Conservation (phyloP, 2,797 vertebrate species). For the Semaprochilodus insignis region DNA sequence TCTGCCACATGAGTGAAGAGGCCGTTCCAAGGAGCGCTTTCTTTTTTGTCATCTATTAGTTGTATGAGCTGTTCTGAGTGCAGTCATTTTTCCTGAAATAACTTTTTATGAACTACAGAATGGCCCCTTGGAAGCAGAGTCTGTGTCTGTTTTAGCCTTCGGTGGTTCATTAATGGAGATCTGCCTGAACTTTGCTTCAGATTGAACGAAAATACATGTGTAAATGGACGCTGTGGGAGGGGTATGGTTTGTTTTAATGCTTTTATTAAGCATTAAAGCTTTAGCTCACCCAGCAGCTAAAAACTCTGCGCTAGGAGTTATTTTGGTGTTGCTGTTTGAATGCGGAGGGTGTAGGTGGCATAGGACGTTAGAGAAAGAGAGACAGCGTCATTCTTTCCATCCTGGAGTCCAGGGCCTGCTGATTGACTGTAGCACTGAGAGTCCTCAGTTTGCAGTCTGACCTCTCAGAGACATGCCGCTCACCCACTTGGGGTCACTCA, state of each 20-base stretch:
- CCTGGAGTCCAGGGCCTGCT: slow-evolving; percentile 58
- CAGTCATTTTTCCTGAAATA: slow-evolving; percentile 40
- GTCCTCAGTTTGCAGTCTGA: slow-evolving; percentile 43
- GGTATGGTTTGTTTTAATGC: slow-evolving; percentile 63
- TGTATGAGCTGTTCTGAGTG: slow-evolving; percentile 46
- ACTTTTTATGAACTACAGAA: slow-evolving; percentile 43
- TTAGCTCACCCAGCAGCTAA: slow-evolving; percentile 68
- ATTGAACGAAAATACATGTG: slow-evolving; percentile 28
- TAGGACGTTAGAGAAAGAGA: slow-evolving; percentile 29
- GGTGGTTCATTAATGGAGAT: slow-evolving; percentile 48
- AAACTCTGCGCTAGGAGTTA: slow-evolving; percentile 50
- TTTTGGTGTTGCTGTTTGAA: slow-evolving; percentile 32
- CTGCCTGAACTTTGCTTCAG: slow-evolving; percentile 50
- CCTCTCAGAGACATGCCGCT: slow-evolving; percentile 37
- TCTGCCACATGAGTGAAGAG: slow-evolving; percentile 13
- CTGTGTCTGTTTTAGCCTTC: slow-evolving; percentile 45
- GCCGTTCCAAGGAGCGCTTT: slow-evolving; percentile 7
- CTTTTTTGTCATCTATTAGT: slow-evolving; percentile 38
- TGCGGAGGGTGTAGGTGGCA: slow-evolving; percentile 49
- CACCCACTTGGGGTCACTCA: not conserved
- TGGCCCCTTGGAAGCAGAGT: slow-evolving; percentile 46
- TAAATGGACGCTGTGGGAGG: slow-evolving; percentile 46
- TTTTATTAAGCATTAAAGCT: slow-evolving; percentile 73
- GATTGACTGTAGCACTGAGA: slow-evolving; percentile 64
- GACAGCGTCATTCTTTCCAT: slow-evolving; percentile 63